phyloP scores from a whole-genome alignment of 2,113 vertebrate genomes.

The Andinoacara biseriatus region DNA sequence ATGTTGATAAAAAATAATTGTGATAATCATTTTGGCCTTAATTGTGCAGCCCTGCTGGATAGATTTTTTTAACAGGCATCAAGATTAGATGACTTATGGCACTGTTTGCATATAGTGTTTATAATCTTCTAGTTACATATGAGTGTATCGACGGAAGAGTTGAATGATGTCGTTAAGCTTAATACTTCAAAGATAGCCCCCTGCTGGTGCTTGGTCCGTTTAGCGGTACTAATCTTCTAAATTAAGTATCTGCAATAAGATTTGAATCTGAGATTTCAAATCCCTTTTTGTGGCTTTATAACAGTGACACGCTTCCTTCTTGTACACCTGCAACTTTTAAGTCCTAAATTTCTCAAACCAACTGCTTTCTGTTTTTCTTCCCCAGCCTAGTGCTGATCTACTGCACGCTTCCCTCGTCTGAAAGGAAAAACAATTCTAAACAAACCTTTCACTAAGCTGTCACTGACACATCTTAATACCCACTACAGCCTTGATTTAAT shows the following conservation, averaged over 20 bases:
- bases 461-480: constrained; percentile 66
- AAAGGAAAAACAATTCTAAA: constrained; percentile 56
- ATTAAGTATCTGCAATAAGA: neutral
- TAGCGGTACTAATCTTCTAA: neutral
- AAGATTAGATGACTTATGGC: neutral
- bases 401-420: neutral
- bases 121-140: neutral
- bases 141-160: neutral
- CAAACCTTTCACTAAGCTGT: constrained; percentile 70
- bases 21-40: neutral
- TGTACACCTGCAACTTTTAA: neutral
- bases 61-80: no score
- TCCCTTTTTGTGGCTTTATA: neutral
- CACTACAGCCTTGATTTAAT: constrained; percentile 60
- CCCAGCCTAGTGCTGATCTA: neutral
- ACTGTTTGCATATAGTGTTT: neutral
- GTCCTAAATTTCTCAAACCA: neutral
- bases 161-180: neutral
- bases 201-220: neutral
- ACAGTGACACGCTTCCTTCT: neutral
- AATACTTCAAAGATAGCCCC: no score
- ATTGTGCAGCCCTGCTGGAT: neutral
- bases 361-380: neutral
- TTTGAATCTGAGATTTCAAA: neutral
- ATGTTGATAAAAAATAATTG: neutral